Percentiles rank a stretch among this genome's conserved stretches.
Conservation (phyloP, 2,888 invertebrate species). For the Eilema griseolum region DNA sequence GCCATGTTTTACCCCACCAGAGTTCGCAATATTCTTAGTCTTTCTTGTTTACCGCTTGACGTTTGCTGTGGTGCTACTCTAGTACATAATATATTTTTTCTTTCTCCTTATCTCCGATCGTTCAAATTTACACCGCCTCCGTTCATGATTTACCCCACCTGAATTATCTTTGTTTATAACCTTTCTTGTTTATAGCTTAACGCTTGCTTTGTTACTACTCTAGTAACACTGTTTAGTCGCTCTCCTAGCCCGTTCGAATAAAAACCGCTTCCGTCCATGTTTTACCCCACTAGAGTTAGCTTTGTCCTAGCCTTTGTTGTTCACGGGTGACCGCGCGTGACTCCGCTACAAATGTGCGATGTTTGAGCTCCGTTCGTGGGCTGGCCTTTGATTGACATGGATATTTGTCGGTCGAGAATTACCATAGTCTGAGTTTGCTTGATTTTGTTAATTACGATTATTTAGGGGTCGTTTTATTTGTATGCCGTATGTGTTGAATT, state of each 20-base stretch:
- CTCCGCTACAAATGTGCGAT: slow-evolving; percentile 71
- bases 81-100: no score
- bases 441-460: slow-evolving; percentile 38
- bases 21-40: not conserved
- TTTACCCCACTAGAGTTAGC: slow-evolving; percentile 29
- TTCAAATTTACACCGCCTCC: no score
- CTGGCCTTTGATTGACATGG: slow-evolving; percentile 75
- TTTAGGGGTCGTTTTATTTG: slow-evolving; percentile 9
- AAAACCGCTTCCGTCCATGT: slow-evolving; percentile 15
- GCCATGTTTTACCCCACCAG: not conserved
- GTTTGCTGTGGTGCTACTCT: no score
- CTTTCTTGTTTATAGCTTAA: no score
- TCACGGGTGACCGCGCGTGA: slow-evolving; percentile 80
- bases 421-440: slow-evolving; percentile 35
- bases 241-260: not conserved
- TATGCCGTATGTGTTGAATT: not conserved
- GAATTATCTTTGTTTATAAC: no score
- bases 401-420: slow-evolving; percentile 57
- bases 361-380: slow-evolving; percentile 69
- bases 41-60: no score
- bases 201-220: no score
- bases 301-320: slow-evolving; percentile 70
- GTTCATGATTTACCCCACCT: no score
- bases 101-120: no score
- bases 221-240: no score